phyloP scores from a whole-genome alignment of 2,888 invertebrate genomes.

The Lagria hirta region DNA sequence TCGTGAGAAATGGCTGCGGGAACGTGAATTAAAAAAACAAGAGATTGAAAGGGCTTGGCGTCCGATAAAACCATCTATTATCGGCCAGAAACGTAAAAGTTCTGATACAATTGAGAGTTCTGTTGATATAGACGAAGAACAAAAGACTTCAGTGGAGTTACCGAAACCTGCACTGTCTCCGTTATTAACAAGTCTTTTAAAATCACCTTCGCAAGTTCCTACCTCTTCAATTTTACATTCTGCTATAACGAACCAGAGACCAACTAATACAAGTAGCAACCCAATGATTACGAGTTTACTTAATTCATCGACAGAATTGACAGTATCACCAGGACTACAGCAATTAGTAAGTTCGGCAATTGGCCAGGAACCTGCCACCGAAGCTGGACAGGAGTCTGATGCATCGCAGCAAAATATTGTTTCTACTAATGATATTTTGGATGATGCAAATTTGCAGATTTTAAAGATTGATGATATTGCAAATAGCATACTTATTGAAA shows the following conservation, averaged over 20 bases:
- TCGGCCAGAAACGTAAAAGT: constrained; percentile 49
- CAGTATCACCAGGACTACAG: constrained; percentile 56
- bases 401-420: constrained; percentile 4
- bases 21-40: constrained; percentile 66
- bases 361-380: constrained; percentile 37
- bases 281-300: constrained; percentile 61
- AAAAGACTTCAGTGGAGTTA: constrained; percentile 32
- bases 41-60: constrained; percentile 65
- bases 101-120: constrained; percentile 49
- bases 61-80: constrained; percentile 46
- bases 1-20: constrained; percentile 64
- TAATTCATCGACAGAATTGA: constrained; percentile 45
- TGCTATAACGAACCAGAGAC: constrained; percentile 52
- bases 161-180: constrained; percentile 66
- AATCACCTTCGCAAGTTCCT: constrained; percentile 64
- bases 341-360: constrained; percentile 57
- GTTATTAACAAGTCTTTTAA: constrained; percentile 78
- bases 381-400: constrained; percentile 15
- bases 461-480: constrained; percentile 55
- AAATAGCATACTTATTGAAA: constrained; percentile 53
- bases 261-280: constrained; percentile 43
- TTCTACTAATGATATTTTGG: constrained; percentile 38
- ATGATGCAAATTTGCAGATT: constrained; percentile 46
- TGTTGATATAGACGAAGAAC: constrained; percentile 33
- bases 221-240: constrained; percentile 53